A percentile compares a stretch with the other conserved stretches of the same genome.
phyloP scores from a whole-genome alignment of 2,797 vertebrate species.

The Xiphophorus birchmanni region DNA sequence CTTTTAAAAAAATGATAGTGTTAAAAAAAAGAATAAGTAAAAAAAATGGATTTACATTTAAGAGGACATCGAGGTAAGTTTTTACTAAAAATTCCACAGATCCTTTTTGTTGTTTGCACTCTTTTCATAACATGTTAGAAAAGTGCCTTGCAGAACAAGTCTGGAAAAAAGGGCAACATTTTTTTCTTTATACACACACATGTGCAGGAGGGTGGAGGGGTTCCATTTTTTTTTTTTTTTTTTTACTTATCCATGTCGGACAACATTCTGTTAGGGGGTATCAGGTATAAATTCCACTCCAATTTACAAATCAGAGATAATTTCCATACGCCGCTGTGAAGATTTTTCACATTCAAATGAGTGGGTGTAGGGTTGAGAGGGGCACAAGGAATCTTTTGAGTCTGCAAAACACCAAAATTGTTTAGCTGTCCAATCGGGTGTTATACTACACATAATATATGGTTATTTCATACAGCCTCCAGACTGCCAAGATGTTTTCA shows the following conservation, averaged over 20 bases:
- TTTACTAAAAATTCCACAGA: constrained; percentile 64
- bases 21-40: constrained; percentile 25
- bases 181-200: constrained; percentile 71
- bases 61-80: constrained; percentile 39
- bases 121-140: constrained; percentile 57
- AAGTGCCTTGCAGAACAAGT: constrained; percentile 52
- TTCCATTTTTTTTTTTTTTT: constrained; percentile 22
- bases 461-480: constrained; percentile 86
- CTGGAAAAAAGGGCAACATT: constrained; percentile 65
- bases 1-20: constrained; percentile 53
- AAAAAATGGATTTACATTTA: constrained; percentile 64
- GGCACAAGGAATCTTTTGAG: constrained; percentile 73
- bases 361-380: constrained; percentile 53
- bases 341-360: constrained; percentile 73
- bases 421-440: constrained; percentile 82
- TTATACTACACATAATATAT: constrained; percentile 86
- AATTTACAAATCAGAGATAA: constrained; percentile 76
- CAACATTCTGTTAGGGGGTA: constrained; percentile 46
- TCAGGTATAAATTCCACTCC: constrained; percentile 60
- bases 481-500: constrained; percentile 88
- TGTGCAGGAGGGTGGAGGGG: constrained; percentile 44
- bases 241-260: constrained; percentile 68
- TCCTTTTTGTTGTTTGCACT: constrained; percentile 60
- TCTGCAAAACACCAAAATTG: constrained; percentile 83
- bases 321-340: constrained; percentile 69